These are phyloP conservation scores for Eueremaeus valkanovi DNA, from an alignment of 2,888 invertebrate species.

Conservation along the genomic window DNA sequence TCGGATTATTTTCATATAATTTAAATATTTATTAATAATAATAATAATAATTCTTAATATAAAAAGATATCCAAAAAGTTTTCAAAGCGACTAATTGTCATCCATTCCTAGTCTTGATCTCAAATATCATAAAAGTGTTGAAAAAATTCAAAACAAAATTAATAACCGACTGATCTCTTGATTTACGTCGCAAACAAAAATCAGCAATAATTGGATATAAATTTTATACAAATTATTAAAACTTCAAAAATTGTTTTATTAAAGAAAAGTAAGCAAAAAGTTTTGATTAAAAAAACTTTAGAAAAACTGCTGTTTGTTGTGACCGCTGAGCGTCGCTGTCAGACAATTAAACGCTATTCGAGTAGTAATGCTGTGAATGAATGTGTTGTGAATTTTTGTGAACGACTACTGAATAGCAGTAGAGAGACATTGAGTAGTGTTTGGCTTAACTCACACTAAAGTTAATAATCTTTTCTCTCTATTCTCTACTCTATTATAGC, in stretches of 20 bases:
- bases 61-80: background rate
- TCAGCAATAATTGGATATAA: constrained; percentile 27
- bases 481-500: constrained; percentile 13
- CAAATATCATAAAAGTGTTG: constrained; percentile 10
- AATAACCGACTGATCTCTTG: constrained; percentile 29
- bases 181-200: background rate
- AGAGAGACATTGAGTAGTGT: background rate
- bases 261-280: background rate
- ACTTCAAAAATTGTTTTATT: background rate
- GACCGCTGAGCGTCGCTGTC: constrained; percentile 17
- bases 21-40: background rate
- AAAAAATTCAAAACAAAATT: background rate
- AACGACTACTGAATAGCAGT: background rate
- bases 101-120: constrained; percentile 36
- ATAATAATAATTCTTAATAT: background rate
- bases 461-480: constrained; percentile 19
- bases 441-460: background rate
- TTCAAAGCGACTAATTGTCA: constrained; percentile 2
- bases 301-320: background rate
- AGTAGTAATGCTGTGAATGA: background rate
- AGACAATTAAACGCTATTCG: background rate
- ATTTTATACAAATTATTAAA: background rate
- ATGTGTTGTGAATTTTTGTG: constrained; percentile 6
- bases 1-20: too few relatives aligned
- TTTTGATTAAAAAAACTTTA: background rate